phyloP scores from a whole-genome alignment of 2,797 vertebrate species.

The Pangasius mekongensis region DNA sequence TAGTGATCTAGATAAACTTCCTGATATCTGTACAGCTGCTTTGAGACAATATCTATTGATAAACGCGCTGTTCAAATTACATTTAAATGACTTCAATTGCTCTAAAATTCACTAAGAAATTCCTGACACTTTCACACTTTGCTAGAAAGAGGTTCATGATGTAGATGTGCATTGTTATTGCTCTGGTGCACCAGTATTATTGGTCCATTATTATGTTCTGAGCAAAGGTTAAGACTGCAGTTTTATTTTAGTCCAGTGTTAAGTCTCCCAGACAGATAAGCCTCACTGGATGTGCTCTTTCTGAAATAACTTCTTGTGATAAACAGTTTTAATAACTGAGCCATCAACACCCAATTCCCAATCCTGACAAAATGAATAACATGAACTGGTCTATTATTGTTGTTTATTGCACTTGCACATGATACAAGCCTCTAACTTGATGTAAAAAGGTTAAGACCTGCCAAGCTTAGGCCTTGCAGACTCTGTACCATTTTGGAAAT shows the following conservation, averaged over 20 bases:
- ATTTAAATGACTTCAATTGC: background rate
- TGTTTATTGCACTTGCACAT: background rate
- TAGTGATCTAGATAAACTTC: background rate
- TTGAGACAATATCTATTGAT: background rate
- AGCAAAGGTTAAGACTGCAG: background rate
- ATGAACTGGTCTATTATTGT: background rate
- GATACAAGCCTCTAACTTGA: background rate
- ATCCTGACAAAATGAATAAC: slow-evolving; percentile 1
- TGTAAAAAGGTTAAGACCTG: background rate
- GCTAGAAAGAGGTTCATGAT: background rate
- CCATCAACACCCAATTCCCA: background rate
- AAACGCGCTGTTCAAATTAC: background rate
- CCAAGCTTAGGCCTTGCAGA: background rate
- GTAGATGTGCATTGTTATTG: slow-evolving; percentile 10
- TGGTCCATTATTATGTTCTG: background rate
- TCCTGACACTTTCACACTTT: background rate
- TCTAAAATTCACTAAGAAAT: background rate
- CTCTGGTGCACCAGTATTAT: background rate
- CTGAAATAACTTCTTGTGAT: slow-evolving; percentile 17
- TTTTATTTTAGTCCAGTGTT: background rate
- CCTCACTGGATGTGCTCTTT: background rate
- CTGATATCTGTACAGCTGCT: background rate
- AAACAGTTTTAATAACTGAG: slow-evolving; percentile 38
- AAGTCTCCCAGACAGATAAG: background rate
- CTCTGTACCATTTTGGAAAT: background rate